Base-by-base conservation (phyloP, 1,140 invertebrate species). In the Drosophila repletoides region DNA sequence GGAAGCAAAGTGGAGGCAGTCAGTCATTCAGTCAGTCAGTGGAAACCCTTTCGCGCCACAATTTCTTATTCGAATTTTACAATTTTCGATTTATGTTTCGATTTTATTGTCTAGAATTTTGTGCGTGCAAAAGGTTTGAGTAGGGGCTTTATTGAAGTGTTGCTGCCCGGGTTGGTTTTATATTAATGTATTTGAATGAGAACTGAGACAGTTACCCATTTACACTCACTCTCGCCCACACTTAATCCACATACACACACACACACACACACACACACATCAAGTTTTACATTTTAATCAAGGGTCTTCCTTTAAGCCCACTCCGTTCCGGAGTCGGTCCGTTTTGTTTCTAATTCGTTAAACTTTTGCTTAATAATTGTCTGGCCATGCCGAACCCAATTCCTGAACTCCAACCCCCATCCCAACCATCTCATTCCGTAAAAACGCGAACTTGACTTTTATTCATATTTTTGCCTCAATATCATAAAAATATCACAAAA, bases 321-420 rank as follows among this genome's bases (percentile, higher is more conserved):
- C 31, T 56, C 21, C 3, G n/a, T 9, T 6, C 51, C 38, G 12
- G 10, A 48, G 38, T 41, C 59, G 59, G n/a, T 26, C 58, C 48
- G 38, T 77, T 77, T 77, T 79, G 55, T 84, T 84, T 84, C 72
- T 84, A 84, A 84, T 84, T 84, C 80, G 80, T 84, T 84, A 84
- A 84, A 86, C 80, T 84, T 86, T 84, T 84, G 80, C 75, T 76
- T 84, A 80, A 84, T 84, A 84, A 84, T 84, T 84, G 80, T 84
- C 80, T 84, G 80, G 56, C 66, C 59, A 48, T 55, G 51, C 48
- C 60, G 59, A 64, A 48, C 58, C 41, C 58, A 53, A 52, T 61
- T 46, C 29, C 58, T 56, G 41, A 31, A 17, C 21, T 34, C 9
- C 10, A 3, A 7, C 40, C 15, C 43, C 29, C 19, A 0, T 1